Percentiles rank a stretch among this genome's conserved stretches.
phyloP scores from a whole-genome alignment of 1,140 invertebrate species.

The Panagrolaimus sp. region DNA sequence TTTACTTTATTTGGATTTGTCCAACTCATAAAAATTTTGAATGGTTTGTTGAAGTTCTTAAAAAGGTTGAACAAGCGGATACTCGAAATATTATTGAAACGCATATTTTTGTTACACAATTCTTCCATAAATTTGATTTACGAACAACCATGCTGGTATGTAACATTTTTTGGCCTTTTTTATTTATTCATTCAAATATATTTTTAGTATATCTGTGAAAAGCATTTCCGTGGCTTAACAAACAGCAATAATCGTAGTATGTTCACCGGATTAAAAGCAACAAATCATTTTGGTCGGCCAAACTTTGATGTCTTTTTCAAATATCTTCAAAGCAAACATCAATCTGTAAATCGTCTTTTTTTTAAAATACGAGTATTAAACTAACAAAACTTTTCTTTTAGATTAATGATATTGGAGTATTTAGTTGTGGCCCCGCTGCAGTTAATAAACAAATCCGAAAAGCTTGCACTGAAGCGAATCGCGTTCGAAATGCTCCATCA shows the following conservation, averaged over 20 bases:
- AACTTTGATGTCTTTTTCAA: slow-evolving; percentile 95
- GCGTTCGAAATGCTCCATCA: slow-evolving; percentile 52
- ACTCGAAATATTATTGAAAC: slow-evolving; percentile 93
- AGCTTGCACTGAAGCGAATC: slow-evolving; percentile 55
- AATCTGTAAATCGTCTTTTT: slow-evolving; percentile 73
- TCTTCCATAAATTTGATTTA: slow-evolving; percentile 98
- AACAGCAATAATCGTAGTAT: slow-evolving; percentile 61
- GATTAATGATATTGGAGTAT: slow-evolving; percentile 56
- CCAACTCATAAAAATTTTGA: slow-evolving; percentile 98
- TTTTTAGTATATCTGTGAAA: slow-evolving; percentile 96
- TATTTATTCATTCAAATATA: slow-evolving; percentile 17
- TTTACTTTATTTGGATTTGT: slow-evolving; percentile 99
- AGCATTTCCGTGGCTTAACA: slow-evolving; percentile 82
- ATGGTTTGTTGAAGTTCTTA: slow-evolving; percentile 98
- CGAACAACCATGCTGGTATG: slow-evolving; percentile 95
- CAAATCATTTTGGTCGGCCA: slow-evolving; percentile 94
- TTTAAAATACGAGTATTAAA: neutral
- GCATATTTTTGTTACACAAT: slow-evolving; percentile 99
- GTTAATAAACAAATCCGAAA: slow-evolving; percentile 55
- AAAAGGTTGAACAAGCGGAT: slow-evolving; percentile 91
- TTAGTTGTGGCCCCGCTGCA: slow-evolving; percentile 53
- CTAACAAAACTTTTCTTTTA: slow-evolving; percentile 23
- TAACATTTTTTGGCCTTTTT: slow-evolving; percentile 41
- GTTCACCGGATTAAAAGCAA: slow-evolving; percentile 72
- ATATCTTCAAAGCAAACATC: slow-evolving; percentile 93